Evolutionary conservation across 2,888 invertebrate genomes (phyloP), one percentile per base, ranked within the genome.

Genomic region (Caenorhabditis sp.): DNA sequence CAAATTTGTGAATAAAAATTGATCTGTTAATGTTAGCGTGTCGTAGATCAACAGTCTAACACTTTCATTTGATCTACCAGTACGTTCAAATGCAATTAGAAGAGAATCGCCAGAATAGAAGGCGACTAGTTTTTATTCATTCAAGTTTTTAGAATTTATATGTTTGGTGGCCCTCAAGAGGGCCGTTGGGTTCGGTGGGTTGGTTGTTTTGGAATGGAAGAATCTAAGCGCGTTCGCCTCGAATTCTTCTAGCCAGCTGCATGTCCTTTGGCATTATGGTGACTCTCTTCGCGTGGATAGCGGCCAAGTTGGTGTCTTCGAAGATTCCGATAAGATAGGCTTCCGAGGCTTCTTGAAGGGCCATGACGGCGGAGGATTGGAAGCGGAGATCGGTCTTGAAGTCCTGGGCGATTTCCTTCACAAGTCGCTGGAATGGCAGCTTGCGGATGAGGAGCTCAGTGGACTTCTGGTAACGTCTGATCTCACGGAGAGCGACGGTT

Each of bases 401-500:
- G 66, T 85, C 87, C 72, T 85, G 87, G 7, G 87, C 85, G 58
- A 87, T 88, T 66, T 88, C 88, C 64, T 87, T 76, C 10, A 88
- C 88, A 19, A 88, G 82, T 68, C 88, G 84, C 81, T 87, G 85
- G 72, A 86, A 86, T 61, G 86, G 86, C 14, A 85, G 66, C 73
- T 85, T 86, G 80, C 87, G 84, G 72, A 87, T 87, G 61, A 87
- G 80, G 26, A 87, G 84, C 93, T 97, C 97, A 8, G 97, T 97
- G 0, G 96, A 96, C 93, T 97, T 97, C 93, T 97, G 97, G 93
- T 97, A 97, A 94, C 97, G 95, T 94, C 97, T 95, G 93, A 97
- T 97, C 95, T 97, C 97, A 94, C 97, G 95, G 91, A 97, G 95
- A 86, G 97, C 97, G 84, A 97, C 97, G 38, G 97, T 97, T 94